phyloP scores from a whole-genome alignment of 2,888 invertebrate genomes.

The Dendrolimus houi region DNA sequence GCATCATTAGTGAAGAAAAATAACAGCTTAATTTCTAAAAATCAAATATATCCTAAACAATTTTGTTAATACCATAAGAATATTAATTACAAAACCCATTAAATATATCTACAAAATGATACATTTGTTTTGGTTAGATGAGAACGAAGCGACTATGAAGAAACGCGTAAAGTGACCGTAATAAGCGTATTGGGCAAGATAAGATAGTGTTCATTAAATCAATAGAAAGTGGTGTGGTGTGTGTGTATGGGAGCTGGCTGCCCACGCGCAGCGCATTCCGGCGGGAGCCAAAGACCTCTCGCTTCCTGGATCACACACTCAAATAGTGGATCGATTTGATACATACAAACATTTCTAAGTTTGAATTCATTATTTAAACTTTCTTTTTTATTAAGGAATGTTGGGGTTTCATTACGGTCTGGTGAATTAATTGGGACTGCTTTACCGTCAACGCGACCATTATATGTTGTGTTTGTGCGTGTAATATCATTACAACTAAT shows the following conservation, averaged over 20 bases:
- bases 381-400: background rate
- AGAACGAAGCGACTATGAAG: constrained; percentile 16
- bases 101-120: constrained; percentile 2
- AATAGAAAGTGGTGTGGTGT: constrained; percentile 54
- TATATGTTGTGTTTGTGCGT: too few species aligned
- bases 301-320: constrained; percentile 62
- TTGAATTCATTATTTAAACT: background rate
- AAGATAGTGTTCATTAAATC: constrained; percentile 71
- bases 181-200: constrained; percentile 63
- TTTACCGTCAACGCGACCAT: too few species aligned
- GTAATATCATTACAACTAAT: too few species aligned
- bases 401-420: background rate
- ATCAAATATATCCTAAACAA: background rate
- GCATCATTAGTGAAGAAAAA: too few species aligned
- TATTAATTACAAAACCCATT: constrained; percentile 4
- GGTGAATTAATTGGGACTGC: background rate
- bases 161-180: constrained; percentile 45
- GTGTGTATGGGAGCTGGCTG: constrained; percentile 51
- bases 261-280: constrained; percentile 62
- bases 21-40: background rate
- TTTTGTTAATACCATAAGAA: background rate
- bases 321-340: constrained; percentile 32
- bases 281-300: constrained; percentile 70
- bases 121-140: background rate
- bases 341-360: background rate